Base-by-base conservation (phyloP, 2,113 vertebrate genomes). In the Hystrix brachyura region DNA sequence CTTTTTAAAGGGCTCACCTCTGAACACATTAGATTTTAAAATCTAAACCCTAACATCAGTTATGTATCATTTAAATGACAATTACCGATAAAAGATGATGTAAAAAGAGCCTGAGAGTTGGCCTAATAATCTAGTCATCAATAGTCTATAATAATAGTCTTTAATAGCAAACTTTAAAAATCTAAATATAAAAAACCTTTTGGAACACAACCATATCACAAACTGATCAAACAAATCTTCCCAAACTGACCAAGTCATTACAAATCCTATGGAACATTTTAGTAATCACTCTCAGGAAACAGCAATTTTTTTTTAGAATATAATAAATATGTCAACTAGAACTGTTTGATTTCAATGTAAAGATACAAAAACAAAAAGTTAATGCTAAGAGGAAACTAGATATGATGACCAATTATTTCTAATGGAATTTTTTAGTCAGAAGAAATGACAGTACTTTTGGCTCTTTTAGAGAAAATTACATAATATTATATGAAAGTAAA, bases 281-380 rank as follows among this genome's bases (percentile, higher is more conserved):
- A 91, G 48, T 87, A n/a, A 72, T 74, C 57, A 96, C 29, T 32
- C 29, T 86, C 65, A 76, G 55, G 71, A 93, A 91, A 78, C 43
- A 93, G n/a, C 55, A 82, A 69, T 78, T 55, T 76, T 91, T 84
- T 72, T 62, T 55, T 19, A 91, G 32, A 95, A 87, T 83, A 83
- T 62, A 51, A 87, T 78, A 87, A 71, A 83, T 82, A 93, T 71
- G 34, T 82, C 65, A 87, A 82, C 19, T 48, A 87, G 51, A 85
- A 60, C 67, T 87, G 1, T 81, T 92, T 90, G 29, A 86, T 81
- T 90, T 23, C 34, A 87, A 46, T 62, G 64, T 90, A 90, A 90
- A 88, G 29, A 82, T 11, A 84, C 4, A 79, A 85, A 17, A 89
- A 48, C 57, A 74, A 65, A 91, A 94, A 72, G 27, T 91, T 46